Percentiles rank a stretch among this genome's conserved stretches.
Conservation (phyloP, 2,888 invertebrate genomes). For the Gonocerus acuteangulatus region DNA sequence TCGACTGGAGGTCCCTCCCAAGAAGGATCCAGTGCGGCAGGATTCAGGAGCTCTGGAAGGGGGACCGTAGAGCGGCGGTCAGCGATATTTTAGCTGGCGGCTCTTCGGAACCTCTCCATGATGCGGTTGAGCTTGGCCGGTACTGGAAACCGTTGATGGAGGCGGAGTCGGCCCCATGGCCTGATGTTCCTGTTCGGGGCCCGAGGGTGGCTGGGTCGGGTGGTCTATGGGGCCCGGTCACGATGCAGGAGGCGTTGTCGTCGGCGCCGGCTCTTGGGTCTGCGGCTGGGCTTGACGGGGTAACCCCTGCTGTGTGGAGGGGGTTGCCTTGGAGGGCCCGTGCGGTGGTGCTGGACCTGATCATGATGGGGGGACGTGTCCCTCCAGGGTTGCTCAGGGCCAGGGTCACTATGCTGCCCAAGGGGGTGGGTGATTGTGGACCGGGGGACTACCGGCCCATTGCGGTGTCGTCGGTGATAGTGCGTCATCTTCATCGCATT, state of each 20-base stretch:
- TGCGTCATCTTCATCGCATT: conserved; percentile 32
- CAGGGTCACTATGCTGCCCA: conserved; percentile 24
- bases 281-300: background rate
- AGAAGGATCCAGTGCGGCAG: background rate
- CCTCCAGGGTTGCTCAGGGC: conserved; percentile 3
- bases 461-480: conserved; percentile 30
- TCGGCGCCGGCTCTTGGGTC: background rate
- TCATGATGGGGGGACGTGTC: conserved; percentile 10
- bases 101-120: background rate
- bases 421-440: background rate
- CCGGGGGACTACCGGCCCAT: conserved; percentile 25
- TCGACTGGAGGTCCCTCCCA: background rate
- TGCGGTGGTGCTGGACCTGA: conserved; percentile 22
- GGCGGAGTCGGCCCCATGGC: background rate
- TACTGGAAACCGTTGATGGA: conserved; percentile 1
- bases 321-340: background rate
- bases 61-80: background rate
- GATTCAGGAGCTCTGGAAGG: conserved; percentile 2
- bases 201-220: background rate
- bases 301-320: background rate
- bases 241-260: background rate
- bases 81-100: background rate
- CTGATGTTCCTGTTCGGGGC: background rate
- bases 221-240: background rate
- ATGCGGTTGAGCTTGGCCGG: background rate